These are phyloP conservation scores for Arion vulgaris DNA, from an alignment of 1,140 invertebrate species.

Conservation along the genomic window DNA sequence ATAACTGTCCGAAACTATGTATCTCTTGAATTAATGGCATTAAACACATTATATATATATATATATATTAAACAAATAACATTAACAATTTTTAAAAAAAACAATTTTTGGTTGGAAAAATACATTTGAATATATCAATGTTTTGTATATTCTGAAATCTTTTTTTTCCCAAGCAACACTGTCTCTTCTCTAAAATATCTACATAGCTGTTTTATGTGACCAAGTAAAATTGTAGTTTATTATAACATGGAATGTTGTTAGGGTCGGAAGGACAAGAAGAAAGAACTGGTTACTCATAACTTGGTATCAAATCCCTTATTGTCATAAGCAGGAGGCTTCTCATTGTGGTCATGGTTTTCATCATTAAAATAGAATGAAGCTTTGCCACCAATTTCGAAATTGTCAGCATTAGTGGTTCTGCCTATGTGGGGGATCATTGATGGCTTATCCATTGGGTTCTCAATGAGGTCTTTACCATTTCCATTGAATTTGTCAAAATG, in stretches of 20 bases:
- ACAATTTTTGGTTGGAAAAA: no score
- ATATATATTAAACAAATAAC: no score
- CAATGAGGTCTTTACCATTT: not conserved
- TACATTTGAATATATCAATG: no score
- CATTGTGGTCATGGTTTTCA: slow-evolving; percentile 40
- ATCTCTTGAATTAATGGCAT: no score
- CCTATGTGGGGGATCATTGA: not conserved
- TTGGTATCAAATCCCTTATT: slow-evolving; percentile 46
- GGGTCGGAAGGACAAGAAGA: not conserved
- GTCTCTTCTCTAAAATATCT: no score
- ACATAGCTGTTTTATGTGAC: no score
- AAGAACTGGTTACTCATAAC: slow-evolving; percentile 5
- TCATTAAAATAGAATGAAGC: slow-evolving; percentile 44
- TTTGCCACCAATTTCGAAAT: slow-evolving; percentile 11
- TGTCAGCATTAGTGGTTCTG: not conserved
- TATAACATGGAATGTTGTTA: not conserved
- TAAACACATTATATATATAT: no score
- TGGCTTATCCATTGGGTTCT: not conserved
- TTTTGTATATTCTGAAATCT: no score
- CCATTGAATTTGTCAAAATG: not conserved
- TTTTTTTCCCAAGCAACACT: no score
- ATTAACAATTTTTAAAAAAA: no score
- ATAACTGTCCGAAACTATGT: no score
- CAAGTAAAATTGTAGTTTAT: no score
- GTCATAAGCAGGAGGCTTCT: slow-evolving; percentile 36